Evolutionary conservation across 2,888 invertebrate genomes (phyloP), one percentile per base, ranked within the genome.

Genomic region (Bellardia pandia): DNA sequence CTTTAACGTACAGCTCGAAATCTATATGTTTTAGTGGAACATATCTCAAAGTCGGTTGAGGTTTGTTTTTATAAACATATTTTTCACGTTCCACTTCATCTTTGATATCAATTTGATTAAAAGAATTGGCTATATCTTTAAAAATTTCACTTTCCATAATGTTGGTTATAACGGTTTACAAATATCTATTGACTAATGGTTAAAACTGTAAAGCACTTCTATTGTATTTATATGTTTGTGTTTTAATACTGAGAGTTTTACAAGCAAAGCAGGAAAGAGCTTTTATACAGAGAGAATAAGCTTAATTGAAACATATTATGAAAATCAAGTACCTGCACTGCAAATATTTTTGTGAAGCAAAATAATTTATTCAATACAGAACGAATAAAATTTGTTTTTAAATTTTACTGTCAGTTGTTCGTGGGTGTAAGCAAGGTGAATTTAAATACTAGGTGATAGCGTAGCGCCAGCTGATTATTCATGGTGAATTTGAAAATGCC

Each of bases 1-100:
- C 58, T 14, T 60, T 33, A 2, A 82, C 48, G 30, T 82, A 75
- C 42, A 48, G 14, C n/a, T 77, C 71, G 6, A 84, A 84, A 40
- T 82, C 51, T 0, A 81, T 16, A 16, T 30, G 23, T 9, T 48
- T n/a, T 40, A 9, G 4, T 11, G 60, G 69, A 23, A 30, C 53
- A 62, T 40, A 51, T n/a, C 40, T 48, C 23, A 62, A 14, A 30
- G 7, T 51, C 6, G 69, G 60, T 56, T 79, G 13, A 8, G 66
- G 56, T 58, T 58, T 74, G n/a, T 42, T n/a, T n/a, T 48, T 6
- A 7, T 0, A 13, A 7, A 72, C 8, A 9, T 74, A 42, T 8
- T 80, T 72, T 64, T 72, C 33, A 14, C n/a, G 56, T 0, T 11
- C 64, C 23, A 42, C 16, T 23, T 81, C 74, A 48, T 81, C 81